Conservation (phyloP, 2,113 vertebrate genomes). For the Thunnus thynnus region DNA sequence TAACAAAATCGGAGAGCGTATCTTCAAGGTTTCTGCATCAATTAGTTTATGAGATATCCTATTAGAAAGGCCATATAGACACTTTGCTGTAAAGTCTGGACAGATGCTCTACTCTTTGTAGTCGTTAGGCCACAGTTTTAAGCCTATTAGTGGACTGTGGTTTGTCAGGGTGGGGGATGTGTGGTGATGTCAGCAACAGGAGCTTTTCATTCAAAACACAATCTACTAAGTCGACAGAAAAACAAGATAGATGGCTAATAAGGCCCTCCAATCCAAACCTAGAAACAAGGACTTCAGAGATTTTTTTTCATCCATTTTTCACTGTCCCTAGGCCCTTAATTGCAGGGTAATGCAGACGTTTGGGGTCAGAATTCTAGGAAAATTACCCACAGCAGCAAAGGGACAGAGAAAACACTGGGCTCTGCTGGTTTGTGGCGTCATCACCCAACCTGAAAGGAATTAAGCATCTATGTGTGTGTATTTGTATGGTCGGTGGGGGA, state of each 20-base stretch:
- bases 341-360: constrained; percentile 43
- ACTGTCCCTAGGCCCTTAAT: constrained; percentile 13
- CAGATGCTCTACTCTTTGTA: neutral
- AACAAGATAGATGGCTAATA: constrained; percentile 52
- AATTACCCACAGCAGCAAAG: constrained; percentile 37
- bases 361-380: constrained; percentile 44
- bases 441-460: constrained; percentile 69
- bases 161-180: neutral
- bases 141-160: constrained; percentile 18
- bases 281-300: constrained; percentile 31
- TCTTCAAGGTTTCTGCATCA: constrained; percentile 1
- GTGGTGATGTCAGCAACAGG: constrained; percentile 17
- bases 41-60: neutral
- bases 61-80: neutral
- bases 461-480: constrained; percentile 44
- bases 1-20: neutral
- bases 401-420: constrained; percentile 46
- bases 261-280: constrained; percentile 25
- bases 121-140: neutral
- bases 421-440: constrained; percentile 42
- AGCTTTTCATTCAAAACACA: constrained; percentile 44
- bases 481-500: constrained; percentile 20
- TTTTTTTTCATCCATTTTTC: constrained; percentile 21
- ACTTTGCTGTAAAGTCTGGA: neutral
- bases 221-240: constrained; percentile 43